Conservation (phyloP, 2,113 vertebrate species). For the Holacanthus passer region DNA sequence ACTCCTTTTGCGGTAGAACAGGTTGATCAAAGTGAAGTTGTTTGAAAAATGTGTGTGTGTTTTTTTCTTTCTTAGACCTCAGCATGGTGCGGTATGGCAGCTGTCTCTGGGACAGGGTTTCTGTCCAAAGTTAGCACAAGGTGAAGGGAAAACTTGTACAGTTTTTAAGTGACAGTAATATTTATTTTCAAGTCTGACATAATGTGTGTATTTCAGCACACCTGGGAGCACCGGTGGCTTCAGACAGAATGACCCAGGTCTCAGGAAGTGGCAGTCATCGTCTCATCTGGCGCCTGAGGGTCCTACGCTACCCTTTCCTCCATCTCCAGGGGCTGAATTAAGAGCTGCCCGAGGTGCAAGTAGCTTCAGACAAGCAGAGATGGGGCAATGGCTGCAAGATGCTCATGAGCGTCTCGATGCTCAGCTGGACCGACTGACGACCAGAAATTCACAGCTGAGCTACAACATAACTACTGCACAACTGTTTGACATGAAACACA, state of each 20-base stretch:
- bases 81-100: conserved; percentile 58
- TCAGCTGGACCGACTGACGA: conserved; percentile 65
- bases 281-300: conserved; percentile 69
- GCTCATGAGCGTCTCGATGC: conserved; percentile 54
- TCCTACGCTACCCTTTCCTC: conserved; percentile 13
- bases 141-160: conserved; percentile 39
- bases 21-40: conserved; percentile 1
- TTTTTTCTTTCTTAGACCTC: conserved; percentile 61
- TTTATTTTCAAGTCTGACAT: background rate
- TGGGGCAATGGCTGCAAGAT: conserved; percentile 58
- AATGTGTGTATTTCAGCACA: conserved; percentile 39
- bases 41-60: background rate
- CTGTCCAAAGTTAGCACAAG: conserved; percentile 69
- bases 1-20: background rate
- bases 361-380: conserved; percentile 53
- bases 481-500: conserved; percentile 77
- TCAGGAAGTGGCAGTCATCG: conserved; percentile 76
- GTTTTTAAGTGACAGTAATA: background rate
- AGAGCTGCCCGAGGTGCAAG: conserved; percentile 55
- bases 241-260: conserved; percentile 54
- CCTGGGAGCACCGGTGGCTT: conserved; percentile 47
- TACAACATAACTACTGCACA: conserved; percentile 63
- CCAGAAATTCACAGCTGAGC: conserved; percentile 64
- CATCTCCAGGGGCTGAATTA: conserved; percentile 58
- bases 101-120: conserved; percentile 59